Evolutionary conservation across 2,797 vertebrate species (phyloP).

Genomic region (Rhinoraja longicauda): DNA sequence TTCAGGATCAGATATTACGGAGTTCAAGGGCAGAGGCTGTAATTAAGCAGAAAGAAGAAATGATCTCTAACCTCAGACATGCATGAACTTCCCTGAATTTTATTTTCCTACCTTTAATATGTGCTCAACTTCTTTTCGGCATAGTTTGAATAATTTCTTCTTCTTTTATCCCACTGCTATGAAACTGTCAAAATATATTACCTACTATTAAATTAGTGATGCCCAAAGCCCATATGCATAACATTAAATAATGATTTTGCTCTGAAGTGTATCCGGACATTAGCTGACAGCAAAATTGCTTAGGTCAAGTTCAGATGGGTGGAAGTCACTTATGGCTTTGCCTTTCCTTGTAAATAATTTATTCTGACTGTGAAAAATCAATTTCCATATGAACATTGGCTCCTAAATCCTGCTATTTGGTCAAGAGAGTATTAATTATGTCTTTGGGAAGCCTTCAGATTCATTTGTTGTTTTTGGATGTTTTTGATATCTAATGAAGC

Average conservation of each 20-base stretch:
- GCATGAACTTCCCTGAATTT: constrained; percentile 41
- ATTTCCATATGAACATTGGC: background rate
- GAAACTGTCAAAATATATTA: constrained; percentile 30
- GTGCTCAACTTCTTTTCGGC: background rate
- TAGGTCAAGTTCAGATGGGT: constrained; percentile 24
- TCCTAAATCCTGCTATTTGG: background rate
- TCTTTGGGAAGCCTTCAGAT: background rate
- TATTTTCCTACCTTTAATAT: constrained; percentile 33
- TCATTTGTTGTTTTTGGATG: background rate
- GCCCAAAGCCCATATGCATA: background rate
- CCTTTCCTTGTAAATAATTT: constrained; percentile 28
- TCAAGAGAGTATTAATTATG: background rate
- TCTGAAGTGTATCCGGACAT: constrained; percentile 12
- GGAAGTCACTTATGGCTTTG: constrained; percentile 19
- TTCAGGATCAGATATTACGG: constrained; percentile 56
- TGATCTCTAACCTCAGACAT: constrained; percentile 50
- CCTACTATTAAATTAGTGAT: background rate
- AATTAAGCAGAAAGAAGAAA: constrained; percentile 54
- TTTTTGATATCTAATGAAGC: background rate
- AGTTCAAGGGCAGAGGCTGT: constrained; percentile 50
- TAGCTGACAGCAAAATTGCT: constrained; percentile 23
- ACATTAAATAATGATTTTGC: constrained; percentile 22
- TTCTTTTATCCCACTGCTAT: background rate
- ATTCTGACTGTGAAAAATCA: background rate
- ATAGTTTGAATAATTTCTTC: constrained; percentile 11